A percentile compares a stretch with the other conserved stretches of the same genome.
Conservation (phyloP, 2,113 vertebrate species). For the Cisticola juncidis region DNA sequence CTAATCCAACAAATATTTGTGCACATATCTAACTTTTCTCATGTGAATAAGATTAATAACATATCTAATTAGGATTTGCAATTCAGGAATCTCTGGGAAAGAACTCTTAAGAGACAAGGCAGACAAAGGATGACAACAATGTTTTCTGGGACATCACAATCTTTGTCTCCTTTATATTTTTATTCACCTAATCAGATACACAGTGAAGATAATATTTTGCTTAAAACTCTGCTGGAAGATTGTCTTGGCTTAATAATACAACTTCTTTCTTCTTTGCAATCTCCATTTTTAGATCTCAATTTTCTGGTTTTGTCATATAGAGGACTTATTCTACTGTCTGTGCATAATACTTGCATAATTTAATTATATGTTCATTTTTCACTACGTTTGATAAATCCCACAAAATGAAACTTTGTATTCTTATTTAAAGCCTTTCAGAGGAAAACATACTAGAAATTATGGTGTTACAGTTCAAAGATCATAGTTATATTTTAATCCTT, state of each 20-base stretch:
- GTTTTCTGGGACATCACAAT: not conserved
- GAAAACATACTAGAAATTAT: not conserved
- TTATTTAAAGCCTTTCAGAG: not conserved
- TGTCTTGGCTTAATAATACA: not conserved
- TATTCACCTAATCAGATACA: not conserved
- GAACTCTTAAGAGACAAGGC: not conserved
- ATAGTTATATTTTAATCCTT: not conserved
- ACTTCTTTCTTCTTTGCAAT: not conserved
- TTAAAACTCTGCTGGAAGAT: not conserved
- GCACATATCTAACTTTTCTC: slow-evolving; percentile 6
- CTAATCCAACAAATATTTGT: slow-evolving; percentile 50
- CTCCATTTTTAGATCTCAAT: not conserved
- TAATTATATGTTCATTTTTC: not conserved
- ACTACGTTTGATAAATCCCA: not conserved
- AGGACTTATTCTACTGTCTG: not conserved
- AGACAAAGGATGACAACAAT: not conserved
- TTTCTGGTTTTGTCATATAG: not conserved
- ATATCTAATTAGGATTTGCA: slow-evolving; percentile 30
- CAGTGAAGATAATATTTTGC: not conserved
- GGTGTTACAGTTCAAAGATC: not conserved
- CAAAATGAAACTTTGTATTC: not conserved
- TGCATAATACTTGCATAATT: not conserved
- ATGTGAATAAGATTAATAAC: slow-evolving; percentile 38
- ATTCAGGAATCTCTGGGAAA: slow-evolving; percentile 6
- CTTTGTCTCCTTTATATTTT: not conserved